phyloP scores from a whole-genome alignment of 1,140 invertebrate genomes.

The Ceratina calcarata region DNA sequence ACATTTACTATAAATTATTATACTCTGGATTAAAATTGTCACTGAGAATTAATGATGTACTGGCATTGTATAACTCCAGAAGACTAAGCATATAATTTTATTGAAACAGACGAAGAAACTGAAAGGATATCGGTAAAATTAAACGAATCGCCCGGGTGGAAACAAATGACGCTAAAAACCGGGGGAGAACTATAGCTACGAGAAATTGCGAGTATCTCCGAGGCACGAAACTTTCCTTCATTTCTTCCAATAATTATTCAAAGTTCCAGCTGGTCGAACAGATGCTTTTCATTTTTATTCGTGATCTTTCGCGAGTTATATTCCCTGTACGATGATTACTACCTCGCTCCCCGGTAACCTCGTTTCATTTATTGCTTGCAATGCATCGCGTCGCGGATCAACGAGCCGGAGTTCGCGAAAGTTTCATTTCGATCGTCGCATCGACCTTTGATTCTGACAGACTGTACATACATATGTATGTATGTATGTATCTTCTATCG shows the following conservation, averaged over 20 bases:
- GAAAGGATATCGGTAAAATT: not conserved
- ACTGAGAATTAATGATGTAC: too few relatives aligned
- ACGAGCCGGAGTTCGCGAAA: slow-evolving; percentile 33
- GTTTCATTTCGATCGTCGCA: slow-evolving; percentile 46
- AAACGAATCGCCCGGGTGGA: not conserved
- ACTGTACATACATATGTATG: not conserved
- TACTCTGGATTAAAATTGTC: too few relatives aligned
- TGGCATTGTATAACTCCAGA: not conserved
- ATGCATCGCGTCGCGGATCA: slow-evolving; percentile 46
- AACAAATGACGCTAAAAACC: not conserved
- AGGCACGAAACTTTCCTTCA: slow-evolving; percentile 40
- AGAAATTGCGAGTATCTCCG: not conserved
- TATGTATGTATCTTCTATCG: too few relatives aligned
- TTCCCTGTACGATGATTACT: slow-evolving; percentile 24
- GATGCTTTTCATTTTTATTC: slow-evolving; percentile 30
- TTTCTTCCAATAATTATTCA: slow-evolving; percentile 52
- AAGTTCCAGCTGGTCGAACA: slow-evolving; percentile 40
- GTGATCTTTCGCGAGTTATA: slow-evolving; percentile 52
- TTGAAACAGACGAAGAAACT: not conserved
- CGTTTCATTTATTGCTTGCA: slow-evolving; percentile 46
- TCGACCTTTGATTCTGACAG: not conserved
- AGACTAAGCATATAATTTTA: not conserved
- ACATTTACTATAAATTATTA: too few relatives aligned
- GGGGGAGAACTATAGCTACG: not conserved
- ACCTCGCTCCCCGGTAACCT: slow-evolving; percentile 31